phyloP scores from a whole-genome alignment of 2,888 invertebrate genomes.

The Cephalotes varians region DNA sequence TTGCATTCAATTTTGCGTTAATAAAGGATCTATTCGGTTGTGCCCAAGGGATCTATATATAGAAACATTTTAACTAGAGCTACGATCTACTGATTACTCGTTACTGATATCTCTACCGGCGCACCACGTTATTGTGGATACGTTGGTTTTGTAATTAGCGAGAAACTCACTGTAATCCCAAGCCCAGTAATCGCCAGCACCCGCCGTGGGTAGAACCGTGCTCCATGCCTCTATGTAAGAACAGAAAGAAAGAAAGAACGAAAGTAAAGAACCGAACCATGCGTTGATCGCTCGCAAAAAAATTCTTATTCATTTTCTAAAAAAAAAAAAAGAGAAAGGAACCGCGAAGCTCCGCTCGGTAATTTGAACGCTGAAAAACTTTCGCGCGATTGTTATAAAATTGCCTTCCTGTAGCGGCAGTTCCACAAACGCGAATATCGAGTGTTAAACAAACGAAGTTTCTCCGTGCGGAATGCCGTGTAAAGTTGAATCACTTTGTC shows the following conservation, averaged over 20 bases:
- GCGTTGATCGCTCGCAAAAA: slow-evolving; percentile 57
- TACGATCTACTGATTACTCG: slow-evolving; percentile 68
- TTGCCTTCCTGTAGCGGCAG: background rate
- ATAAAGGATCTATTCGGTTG: slow-evolving; percentile 4
- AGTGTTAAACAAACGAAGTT: slow-evolving; percentile 33
- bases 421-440: slow-evolving; percentile 14
- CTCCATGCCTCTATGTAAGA: slow-evolving; percentile 85
- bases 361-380: slow-evolving; percentile 22
- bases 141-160: slow-evolving; percentile 72
- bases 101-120: slow-evolving; percentile 66
- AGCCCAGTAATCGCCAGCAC: slow-evolving; percentile 84
- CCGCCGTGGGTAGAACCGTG: slow-evolving; percentile 85
- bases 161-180: slow-evolving; percentile 85
- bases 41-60: slow-evolving; percentile 17
- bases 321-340: background rate
- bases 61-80: slow-evolving; percentile 43
- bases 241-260: slow-evolving; percentile 79
- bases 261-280: slow-evolving; percentile 80
- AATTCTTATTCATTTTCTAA: slow-evolving; percentile 19
- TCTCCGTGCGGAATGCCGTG: background rate
- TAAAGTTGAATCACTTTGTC: slow-evolving; percentile 43
- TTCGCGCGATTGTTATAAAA: slow-evolving; percentile 26
- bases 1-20: slow-evolving; percentile 7
- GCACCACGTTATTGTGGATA: slow-evolving; percentile 57
- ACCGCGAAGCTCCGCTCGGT: background rate